Percentiles rank a stretch among this genome's conserved stretches.
phyloP scores from a whole-genome alignment of 1,140 invertebrate species.

The Piezodorus guildinii region DNA sequence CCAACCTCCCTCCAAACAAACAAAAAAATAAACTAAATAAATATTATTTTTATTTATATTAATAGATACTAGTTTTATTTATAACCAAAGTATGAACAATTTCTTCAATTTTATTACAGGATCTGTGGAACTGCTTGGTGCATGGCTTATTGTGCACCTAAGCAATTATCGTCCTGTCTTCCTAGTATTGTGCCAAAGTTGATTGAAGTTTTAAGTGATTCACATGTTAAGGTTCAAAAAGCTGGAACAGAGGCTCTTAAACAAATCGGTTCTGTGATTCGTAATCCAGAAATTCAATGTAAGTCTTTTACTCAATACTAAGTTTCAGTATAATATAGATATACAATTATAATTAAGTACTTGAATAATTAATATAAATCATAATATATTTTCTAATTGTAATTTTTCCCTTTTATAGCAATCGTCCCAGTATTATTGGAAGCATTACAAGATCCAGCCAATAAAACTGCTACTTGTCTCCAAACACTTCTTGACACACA shows the following conservation, averaged over 20 bases:
- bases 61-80: too few relatives aligned
- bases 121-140: slow-evolving; percentile 90
- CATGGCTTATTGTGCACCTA: slow-evolving; percentile 97
- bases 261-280: slow-evolving; percentile 94
- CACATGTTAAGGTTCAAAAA: slow-evolving; percentile 95
- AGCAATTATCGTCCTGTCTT: slow-evolving; percentile 93
- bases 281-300: slow-evolving; percentile 97
- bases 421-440: slow-evolving; percentile 84
- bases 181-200: slow-evolving; percentile 97
- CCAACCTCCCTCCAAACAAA: too few relatives aligned
- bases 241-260: slow-evolving; percentile 88
- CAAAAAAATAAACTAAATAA: too few relatives aligned
- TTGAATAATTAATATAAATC: background rate
- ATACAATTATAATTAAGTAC: background rate
- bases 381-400: background rate
- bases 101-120: slow-evolving; percentile 38
- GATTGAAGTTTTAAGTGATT: slow-evolving; percentile 94
- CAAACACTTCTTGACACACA: slow-evolving; percentile 91
- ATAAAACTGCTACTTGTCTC: slow-evolving; percentile 84
- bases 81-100: too few relatives aligned
- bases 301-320: slow-evolving; percentile 19
- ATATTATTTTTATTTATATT: too few relatives aligned
- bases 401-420: slow-evolving; percentile 38
- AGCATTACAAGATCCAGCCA: slow-evolving; percentile 92
- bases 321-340: background rate